These are phyloP conservation scores for Pogonocichla stellata DNA, from an alignment of 2,113 vertebrate species.

Conservation along the genomic window DNA sequence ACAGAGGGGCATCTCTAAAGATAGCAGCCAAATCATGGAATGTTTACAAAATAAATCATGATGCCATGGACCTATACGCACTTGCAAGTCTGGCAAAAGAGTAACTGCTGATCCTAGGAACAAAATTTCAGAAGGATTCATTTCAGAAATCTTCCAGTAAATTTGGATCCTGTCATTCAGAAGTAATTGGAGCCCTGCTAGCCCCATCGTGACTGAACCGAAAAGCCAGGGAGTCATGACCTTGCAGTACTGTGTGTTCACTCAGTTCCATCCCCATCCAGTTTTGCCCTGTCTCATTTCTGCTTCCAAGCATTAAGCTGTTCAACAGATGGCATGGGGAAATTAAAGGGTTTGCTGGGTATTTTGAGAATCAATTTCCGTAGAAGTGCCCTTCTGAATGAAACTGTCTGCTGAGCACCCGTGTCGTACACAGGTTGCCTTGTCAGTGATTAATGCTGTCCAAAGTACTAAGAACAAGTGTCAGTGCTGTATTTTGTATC, in stretches of 20 bases:
- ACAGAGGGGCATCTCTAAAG: neutral
- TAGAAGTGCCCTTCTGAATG: neutral
- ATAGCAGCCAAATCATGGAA: neutral
- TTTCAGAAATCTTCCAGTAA: conserved; percentile 33
- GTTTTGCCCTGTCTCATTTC: neutral
- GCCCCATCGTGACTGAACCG: neutral
- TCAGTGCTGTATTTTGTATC: neutral
- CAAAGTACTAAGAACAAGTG: neutral
- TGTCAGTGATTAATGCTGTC: neutral
- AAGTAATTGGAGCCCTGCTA: neutral
- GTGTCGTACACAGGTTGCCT: fast-evolving
- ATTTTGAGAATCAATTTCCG: neutral
- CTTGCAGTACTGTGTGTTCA: neutral
- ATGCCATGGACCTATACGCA: neutral
- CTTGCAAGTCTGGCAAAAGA: neutral
- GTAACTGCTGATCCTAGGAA: conserved; percentile 1
- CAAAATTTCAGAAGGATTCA: conserved; percentile 18
- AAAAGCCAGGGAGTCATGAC: neutral
- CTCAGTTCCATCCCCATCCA: neutral
- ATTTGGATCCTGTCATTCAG: neutral
- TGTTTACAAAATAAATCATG: conserved; percentile 8
- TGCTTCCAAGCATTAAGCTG: neutral
- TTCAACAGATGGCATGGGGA: neutral
- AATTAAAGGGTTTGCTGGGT: neutral
- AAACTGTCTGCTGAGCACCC: neutral